phyloP scores from a whole-genome alignment of 2,113 vertebrate species.

The Poeciliopsis occidentalis region DNA sequence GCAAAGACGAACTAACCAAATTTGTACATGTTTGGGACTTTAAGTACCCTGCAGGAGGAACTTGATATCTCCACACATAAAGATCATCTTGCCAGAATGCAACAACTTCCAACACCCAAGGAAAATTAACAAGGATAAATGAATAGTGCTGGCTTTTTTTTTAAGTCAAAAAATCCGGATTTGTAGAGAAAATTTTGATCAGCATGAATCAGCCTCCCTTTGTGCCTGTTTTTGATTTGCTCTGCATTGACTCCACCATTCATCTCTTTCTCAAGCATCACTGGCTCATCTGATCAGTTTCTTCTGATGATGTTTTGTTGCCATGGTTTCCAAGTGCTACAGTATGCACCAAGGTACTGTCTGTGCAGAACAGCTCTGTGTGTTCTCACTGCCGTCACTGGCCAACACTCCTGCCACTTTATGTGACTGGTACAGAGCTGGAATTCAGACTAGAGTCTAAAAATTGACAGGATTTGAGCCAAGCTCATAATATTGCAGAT shows the following conservation, averaged over 20 bases:
- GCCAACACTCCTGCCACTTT: conserved; percentile 29
- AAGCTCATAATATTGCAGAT: not conserved
- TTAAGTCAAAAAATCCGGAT: not conserved
- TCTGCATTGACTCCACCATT: conserved; percentile 58
- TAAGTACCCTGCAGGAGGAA: not conserved
- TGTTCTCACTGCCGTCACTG: conserved; percentile 42
- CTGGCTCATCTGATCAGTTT: conserved; percentile 73
- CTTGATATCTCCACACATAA: not conserved
- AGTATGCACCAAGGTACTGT: conserved; percentile 70
- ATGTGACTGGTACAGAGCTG: conserved; percentile 12
- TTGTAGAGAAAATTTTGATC: conserved; percentile 7
- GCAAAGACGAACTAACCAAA: not conserved
- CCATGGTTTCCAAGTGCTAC: conserved; percentile 82
- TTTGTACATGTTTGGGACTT: not conserved
- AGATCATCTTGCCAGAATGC: not conserved
- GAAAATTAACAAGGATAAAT: not conserved
- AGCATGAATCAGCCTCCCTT: conserved; percentile 25
- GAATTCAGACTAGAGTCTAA: conserved; percentile 1
- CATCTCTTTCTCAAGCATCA: conserved; percentile 68
- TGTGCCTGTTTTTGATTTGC: conserved; percentile 47
- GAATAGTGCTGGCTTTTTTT: not conserved
- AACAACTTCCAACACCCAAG: not conserved
- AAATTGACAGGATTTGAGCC: not conserved
- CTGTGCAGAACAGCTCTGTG: conserved; percentile 55
- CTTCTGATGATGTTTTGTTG: conserved; percentile 82